Base-by-base conservation (phyloP, 2,797 vertebrate species). In the Parauchenoglanis ngamensis region DNA sequence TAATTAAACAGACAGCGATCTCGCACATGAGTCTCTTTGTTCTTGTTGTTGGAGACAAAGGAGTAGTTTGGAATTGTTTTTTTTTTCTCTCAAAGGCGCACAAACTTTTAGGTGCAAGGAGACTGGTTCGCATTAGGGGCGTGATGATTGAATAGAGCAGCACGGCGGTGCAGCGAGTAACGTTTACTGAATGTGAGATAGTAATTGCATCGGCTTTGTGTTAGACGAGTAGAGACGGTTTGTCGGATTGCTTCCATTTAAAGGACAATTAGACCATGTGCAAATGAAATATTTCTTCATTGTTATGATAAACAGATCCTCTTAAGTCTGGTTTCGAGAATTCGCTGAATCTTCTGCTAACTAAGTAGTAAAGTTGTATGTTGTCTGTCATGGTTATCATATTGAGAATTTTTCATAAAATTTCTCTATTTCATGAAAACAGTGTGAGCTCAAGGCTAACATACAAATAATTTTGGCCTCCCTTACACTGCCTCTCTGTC, bases 1-100 rank as follows among this genome's bases (percentile, higher is more conserved):
- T 95, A 94, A 95, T 95, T 95, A 94, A 95, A 91, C 86, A 67
- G 82, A 78, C 82, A 86, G 70, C 73, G 89, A 89, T 90, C 75
- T 78, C 46, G 84, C 89, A 91, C 89, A 88, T 88, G 89, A 56
- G 83, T 88, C 84, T 79, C 81, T 91, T 88, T 91, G 90, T 93
- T 91, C 92, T 89, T 90, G 88, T 87, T 88, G 87, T 87, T 83
- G 61, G 46, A 86, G 87, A 83, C 89, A 91, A 84, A 84, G 85
- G 85, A 28, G 59, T 72, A 49, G 83, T 86, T 85, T 31, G 10
- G 57, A 52, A 49, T 56, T 75, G 52, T 54, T 40, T 61, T 56
- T 63, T 31, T 23, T 28, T 31, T 31, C n/a, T 13, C 68, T 35
- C 2, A 1, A 44, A 61, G 57, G 46, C 13, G 15, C 63, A 40